These are phyloP conservation scores for Bathynomus jamesi DNA, from an alignment of 1,140 invertebrate genomes.

Conservation along the genomic window DNA sequence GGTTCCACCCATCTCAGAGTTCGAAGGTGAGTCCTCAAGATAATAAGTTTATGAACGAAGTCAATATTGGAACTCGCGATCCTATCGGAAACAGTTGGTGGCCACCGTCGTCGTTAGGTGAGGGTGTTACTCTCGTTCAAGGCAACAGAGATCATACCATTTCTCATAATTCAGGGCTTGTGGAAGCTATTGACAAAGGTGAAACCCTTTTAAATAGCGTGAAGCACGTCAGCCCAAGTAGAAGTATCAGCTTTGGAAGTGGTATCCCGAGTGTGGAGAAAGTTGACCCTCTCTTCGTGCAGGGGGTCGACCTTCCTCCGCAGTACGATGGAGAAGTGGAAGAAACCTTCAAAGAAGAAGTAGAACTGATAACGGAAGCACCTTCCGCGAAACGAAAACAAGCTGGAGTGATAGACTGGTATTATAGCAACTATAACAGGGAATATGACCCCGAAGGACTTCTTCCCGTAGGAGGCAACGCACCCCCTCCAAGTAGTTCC, in stretches of 20 bases:
- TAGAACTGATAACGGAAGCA: background rate
- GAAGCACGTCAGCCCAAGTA: background rate
- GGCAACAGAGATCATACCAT: background rate
- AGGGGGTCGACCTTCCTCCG: background rate
- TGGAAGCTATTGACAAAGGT: background rate
- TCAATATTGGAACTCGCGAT: background rate
- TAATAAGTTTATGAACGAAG: background rate
- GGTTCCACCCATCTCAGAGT: too few relatives aligned
- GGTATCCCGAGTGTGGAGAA: background rate
- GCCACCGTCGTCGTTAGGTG: background rate
- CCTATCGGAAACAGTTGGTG: background rate
- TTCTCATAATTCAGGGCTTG: background rate
- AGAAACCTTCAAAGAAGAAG: background rate
- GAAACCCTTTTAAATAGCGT: background rate
- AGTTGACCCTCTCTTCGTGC: background rate
- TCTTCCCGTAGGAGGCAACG: conserved; percentile 23
- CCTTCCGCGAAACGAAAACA: background rate
- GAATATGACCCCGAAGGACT: conserved; percentile 15
- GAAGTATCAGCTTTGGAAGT: background rate
- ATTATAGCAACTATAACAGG: conserved; percentile 30
- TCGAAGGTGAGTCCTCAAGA: background rate
- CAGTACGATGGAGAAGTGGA: background rate
- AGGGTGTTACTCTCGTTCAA: background rate
- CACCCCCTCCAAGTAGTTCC: background rate
- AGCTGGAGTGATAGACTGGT: conserved; percentile 18